A percentile compares a stretch with the other conserved stretches of the same genome.
Conservation (phyloP, 2,113 vertebrate genomes). For the Sakesphorus luctuosus region DNA sequence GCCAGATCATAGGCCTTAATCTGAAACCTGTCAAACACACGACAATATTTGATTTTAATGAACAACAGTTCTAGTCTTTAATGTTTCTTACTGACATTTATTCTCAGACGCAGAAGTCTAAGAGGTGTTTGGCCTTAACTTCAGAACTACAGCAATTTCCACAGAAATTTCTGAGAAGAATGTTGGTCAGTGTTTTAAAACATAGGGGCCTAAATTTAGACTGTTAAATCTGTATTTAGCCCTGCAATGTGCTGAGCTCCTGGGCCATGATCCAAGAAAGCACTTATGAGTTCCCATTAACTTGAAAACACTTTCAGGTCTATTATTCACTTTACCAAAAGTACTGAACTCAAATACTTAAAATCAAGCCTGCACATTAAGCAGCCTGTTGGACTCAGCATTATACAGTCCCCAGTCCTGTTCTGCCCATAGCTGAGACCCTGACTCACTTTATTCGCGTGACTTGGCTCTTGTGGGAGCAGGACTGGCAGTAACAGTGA, state of each 20-base stretch:
- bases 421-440: neutral
- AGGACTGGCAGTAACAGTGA: neutral
- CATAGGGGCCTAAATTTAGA: slow-evolving; percentile 46
- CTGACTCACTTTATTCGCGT: neutral
- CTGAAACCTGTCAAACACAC: neutral
- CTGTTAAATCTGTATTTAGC: slow-evolving; percentile 43
- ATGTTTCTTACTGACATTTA: neutral
- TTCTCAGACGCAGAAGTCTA: neutral
- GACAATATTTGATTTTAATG: neutral
- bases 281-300: slow-evolving; percentile 40
- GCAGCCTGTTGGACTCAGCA: neutral
- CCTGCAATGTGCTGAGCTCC: neutral
- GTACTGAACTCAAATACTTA: slow-evolving; percentile 7
- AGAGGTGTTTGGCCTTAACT: slow-evolving; percentile 6
- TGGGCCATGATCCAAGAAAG: slow-evolving; percentile 44
- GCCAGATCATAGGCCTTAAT: neutral
- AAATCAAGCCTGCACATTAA: neutral
- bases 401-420: neutral
- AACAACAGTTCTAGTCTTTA: neutral
- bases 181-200: slow-evolving; percentile 44
- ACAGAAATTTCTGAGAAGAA: slow-evolving; percentile 40
- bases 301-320: slow-evolving; percentile 19
- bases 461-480: neutral
- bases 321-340: slow-evolving; percentile 42
- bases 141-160: slow-evolving; percentile 22